Percentiles rank a stretch among this genome's conserved stretches.
Conservation (phyloP, 2,888 invertebrate species). For the Hypselothyrea guttata region DNA sequence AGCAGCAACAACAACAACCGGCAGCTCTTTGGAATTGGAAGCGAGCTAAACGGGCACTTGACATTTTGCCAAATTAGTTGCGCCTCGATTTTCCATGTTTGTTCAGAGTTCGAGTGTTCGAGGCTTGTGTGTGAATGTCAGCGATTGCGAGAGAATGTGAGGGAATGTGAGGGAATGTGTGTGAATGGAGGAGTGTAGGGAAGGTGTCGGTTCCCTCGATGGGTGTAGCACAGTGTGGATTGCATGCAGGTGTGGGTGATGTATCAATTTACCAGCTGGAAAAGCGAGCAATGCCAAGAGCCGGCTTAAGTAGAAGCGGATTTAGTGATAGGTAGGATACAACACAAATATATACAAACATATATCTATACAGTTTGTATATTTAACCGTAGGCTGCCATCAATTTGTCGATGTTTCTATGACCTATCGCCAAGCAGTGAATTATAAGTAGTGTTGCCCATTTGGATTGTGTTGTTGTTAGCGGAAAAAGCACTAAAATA, state of each 20-base stretch:
- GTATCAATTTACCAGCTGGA: constrained; percentile 41
- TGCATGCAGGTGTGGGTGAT: constrained; percentile 22
- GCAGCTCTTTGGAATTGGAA: constrained; percentile 55
- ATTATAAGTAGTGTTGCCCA: no score
- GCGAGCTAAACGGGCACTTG: constrained; percentile 58
- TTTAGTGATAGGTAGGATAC: not conserved
- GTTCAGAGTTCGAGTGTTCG: constrained; percentile 6
- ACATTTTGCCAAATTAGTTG: constrained; percentile 72
- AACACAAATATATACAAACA: not conserved
- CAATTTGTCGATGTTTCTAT: no score
- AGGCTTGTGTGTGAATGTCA: constrained; percentile 14
- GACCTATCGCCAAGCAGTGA: no score
- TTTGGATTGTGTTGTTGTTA: no score
- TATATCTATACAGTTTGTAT: no score
- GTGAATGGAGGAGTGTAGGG: constrained; percentile 2
- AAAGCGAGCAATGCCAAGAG: constrained; percentile 31
- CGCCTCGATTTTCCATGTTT: constrained; percentile 61
- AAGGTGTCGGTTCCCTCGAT: constrained; percentile 7
- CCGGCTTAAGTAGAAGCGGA: constrained; percentile 15
- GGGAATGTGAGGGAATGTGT: constrained; percentile 5
- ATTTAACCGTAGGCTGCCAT: no score
- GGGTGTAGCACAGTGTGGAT: constrained; percentile 23
- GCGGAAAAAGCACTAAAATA: no score
- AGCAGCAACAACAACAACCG: constrained; percentile 33
- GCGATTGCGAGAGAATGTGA: constrained; percentile 6